These are phyloP conservation scores for Trinorchestia longiramus DNA, from an alignment of 1,140 invertebrate species.

Conservation along the genomic window DNA sequence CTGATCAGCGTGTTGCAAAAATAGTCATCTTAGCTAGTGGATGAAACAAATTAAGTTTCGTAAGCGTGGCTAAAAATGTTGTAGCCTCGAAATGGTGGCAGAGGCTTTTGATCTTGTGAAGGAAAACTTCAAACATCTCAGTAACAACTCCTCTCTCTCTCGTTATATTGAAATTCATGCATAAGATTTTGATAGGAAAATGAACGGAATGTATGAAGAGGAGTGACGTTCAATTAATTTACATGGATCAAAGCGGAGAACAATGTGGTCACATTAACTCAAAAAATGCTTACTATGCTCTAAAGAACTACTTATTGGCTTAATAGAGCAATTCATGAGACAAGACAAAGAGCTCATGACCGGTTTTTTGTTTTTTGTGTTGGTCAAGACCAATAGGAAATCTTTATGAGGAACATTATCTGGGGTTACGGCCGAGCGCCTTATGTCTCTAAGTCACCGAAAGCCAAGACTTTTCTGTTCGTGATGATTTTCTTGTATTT, in stretches of 20 bases:
- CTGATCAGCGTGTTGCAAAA: too few relatives aligned
- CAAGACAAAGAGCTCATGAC: constrained; percentile 30
- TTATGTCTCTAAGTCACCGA: constrained; percentile 54
- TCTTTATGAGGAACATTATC: constrained; percentile 47
- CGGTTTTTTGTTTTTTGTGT: constrained; percentile 33
- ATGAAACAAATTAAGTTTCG: too few relatives aligned
- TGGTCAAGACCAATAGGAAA: constrained; percentile 45
- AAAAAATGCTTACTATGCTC: neutral
- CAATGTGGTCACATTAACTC: neutral
- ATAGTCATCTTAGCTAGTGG: too few relatives aligned
- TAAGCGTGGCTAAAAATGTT: too few relatives aligned
- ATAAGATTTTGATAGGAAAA: too few relatives aligned
- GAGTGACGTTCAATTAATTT: neutral
- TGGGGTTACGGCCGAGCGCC: constrained; percentile 41
- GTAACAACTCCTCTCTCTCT: too few relatives aligned
- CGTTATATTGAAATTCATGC: too few relatives aligned
- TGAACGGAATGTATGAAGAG: neutral
- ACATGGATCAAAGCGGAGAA: neutral
- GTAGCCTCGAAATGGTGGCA: too few relatives aligned
- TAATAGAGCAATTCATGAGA: constrained; percentile 44
- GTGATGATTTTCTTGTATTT: constrained; percentile 41
- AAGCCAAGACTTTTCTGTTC: constrained; percentile 41
- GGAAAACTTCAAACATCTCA: too few relatives aligned
- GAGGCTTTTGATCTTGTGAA: too few relatives aligned
- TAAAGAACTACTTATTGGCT: constrained; percentile 37